Evolutionary conservation across 2,113 vertebrate genomes (phyloP), one percentile per base, ranked within the genome.

Genomic region (Catharus minimus): DNA sequence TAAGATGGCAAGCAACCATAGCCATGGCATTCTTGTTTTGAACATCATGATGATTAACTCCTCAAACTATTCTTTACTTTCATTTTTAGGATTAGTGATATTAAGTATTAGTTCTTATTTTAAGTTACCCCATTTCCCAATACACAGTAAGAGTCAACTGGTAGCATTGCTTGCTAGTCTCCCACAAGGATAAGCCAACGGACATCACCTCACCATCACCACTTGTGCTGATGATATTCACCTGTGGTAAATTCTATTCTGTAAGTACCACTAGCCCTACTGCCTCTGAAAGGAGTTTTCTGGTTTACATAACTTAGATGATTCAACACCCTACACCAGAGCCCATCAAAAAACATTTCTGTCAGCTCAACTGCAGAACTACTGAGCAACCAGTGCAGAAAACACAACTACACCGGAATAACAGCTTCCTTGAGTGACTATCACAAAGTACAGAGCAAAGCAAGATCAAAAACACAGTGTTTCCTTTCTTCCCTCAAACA

Each of bases 161-260:
- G 7, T 19, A 49, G 15, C 26, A 16, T 10, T 23, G 18, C 9
- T 62, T 27, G 4, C 8, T 43, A 10, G 2, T 68, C 2, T 76
- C 20, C 32, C 24, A 27, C 0, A 11, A 44, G 11, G 22, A 23
- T 36, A 55, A 47, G 3, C 4, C 39, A 53, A 50, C 13, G 36
- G 3, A 52, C 10, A 52, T 4, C 23, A 55, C 16, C 8, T 8
- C 16, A n/a, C 5, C 13, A 72, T 27, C 28, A 55, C 17, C 38
- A 28, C 46, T 8, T 19, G 18, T 53, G 20, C 16, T 50, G 50
- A 10, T 8, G 44, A 52, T 1, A 44, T 1, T 41, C 13, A 53
- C 1, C 9, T 14, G 7, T 5, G 16, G 7, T 5, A 56, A 33
- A 41, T 2, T 0, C 2, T 15, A 16, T 49, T 26, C 10, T 68